These are phyloP conservation scores for Muscicapa striata DNA, from an alignment of 2,797 vertebrate genomes.

Conservation along the genomic window DNA sequence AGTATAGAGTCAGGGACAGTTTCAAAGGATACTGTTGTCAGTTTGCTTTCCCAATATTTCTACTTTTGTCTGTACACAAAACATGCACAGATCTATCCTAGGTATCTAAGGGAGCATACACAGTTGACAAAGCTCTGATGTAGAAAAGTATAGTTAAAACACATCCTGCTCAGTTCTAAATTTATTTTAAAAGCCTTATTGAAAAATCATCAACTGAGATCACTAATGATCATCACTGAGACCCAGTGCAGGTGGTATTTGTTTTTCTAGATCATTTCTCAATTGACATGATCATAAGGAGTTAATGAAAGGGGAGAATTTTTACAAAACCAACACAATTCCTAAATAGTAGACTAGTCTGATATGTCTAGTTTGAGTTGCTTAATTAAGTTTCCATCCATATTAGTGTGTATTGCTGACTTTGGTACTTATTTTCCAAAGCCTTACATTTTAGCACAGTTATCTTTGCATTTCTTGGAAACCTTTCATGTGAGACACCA, in stretches of 20 bases:
- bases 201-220: background rate
- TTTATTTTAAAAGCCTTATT: background rate
- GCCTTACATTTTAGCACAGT: background rate
- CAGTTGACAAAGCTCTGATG: background rate
- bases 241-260: background rate
- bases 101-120: background rate
- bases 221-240: background rate
- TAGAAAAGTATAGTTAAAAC: background rate
- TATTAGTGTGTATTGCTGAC: background rate
- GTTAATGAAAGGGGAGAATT: background rate
- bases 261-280: background rate
- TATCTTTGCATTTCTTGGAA: background rate
- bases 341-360: background rate
- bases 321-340: background rate
- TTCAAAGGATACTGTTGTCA: background rate
- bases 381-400: background rate
- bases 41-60: background rate
- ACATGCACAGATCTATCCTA: accelerated
- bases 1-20: accelerated
- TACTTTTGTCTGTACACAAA: background rate
- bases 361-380: background rate
- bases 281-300: background rate
- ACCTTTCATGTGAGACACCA: background rate
- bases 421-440: background rate
- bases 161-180: background rate